These are phyloP conservation scores for Drosophila mayaguana DNA, from an alignment of 2,888 invertebrate species.

Conservation along the genomic window DNA sequence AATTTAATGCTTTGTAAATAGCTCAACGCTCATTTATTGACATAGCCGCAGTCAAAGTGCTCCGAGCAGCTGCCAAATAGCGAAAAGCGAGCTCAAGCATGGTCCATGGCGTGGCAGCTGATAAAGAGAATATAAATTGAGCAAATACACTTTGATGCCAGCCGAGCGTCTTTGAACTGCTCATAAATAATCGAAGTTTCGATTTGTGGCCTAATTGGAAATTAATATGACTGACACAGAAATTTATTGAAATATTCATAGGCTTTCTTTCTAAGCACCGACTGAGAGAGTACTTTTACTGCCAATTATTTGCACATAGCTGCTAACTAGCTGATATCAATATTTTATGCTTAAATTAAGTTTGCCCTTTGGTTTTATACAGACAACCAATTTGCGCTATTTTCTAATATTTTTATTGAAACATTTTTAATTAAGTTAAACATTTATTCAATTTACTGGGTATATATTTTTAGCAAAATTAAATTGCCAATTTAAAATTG, in stretches of 20 bases:
- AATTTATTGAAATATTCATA: background rate
- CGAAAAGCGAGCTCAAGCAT: constrained; percentile 15
- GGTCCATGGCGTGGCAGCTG: background rate
- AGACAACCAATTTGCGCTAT: background rate
- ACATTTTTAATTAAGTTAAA: background rate
- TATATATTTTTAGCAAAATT: background rate
- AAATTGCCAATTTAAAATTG: background rate
- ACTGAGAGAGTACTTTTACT: background rate
- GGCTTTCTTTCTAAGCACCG: background rate
- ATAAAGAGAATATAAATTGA: background rate
- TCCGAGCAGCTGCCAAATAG: constrained; percentile 13
- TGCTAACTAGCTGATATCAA: background rate
- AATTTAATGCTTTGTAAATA: constrained; percentile 74
- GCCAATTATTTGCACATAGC: background rate
- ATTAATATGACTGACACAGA: background rate
- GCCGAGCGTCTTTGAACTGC: background rate
- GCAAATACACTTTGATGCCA: constrained; percentile 9
- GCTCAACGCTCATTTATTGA: constrained; percentile 63
- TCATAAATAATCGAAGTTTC: background rate
- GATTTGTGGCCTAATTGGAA: background rate
- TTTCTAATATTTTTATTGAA: background rate
- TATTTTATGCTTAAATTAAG: background rate
- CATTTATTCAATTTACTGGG: background rate
- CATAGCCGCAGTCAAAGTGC: constrained; percentile 37
- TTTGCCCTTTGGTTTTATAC: no score